phyloP scores from a whole-genome alignment of 2,888 invertebrate species.

The Eristalis arbustorum region DNA sequence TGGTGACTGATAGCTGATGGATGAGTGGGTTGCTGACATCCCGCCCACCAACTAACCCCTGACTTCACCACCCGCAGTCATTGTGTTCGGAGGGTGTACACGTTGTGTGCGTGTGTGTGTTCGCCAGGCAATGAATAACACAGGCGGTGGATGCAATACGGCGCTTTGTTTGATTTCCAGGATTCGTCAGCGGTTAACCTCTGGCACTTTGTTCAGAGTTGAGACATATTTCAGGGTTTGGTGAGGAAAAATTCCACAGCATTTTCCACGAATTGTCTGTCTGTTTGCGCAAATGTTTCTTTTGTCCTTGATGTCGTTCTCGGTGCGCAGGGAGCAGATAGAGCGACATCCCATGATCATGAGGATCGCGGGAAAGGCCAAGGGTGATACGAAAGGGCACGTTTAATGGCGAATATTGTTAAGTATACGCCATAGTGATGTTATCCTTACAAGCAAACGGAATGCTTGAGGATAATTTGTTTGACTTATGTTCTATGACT shows the following conservation, averaged over 20 bases:
- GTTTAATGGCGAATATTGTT: no score
- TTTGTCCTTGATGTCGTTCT: no score
- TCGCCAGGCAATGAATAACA: conserved; percentile 28
- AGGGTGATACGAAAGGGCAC: no score
- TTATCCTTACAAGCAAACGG: no score
- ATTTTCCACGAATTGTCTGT: conserved; percentile 15
- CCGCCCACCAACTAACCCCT: no score
- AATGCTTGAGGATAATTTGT: no score
- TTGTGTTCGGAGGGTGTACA: neutral
- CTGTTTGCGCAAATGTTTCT: neutral
- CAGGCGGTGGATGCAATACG: conserved; percentile 10
- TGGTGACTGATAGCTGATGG: neutral
- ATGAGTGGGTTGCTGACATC: neutral
- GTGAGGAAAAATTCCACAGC: conserved; percentile 13
- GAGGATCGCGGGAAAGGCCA: no score
- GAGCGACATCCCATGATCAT: no score
- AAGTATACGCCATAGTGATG: no score
- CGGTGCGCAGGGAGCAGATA: no score
- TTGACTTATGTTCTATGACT: no score
- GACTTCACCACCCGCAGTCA: neutral
- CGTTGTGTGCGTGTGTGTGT: conserved; percentile 22
- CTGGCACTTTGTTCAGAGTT: conserved; percentile 20
- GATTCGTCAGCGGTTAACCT: conserved; percentile 23
- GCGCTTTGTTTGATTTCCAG: conserved; percentile 20
- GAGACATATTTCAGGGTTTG: conserved; percentile 9